Conservation (phyloP, 1,140 invertebrate genomes). For the Probaryconus sp. region DNA sequence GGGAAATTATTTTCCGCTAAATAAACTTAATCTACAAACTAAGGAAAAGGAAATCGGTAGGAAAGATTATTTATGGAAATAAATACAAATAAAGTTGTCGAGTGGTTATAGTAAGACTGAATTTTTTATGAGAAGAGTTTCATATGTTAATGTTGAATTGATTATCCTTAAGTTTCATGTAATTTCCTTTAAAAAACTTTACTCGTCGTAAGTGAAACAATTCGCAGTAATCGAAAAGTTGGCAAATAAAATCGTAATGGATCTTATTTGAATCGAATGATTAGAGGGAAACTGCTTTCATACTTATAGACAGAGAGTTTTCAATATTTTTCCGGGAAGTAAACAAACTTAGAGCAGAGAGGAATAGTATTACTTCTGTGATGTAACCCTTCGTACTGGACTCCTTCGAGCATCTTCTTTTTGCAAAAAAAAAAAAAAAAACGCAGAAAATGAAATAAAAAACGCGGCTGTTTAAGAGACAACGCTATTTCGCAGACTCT, state of each 20-base stretch:
- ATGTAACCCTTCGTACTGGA: constrained; percentile 10
- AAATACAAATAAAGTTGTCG: too few species aligned
- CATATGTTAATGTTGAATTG: too few species aligned
- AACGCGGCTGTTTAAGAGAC: constrained; percentile 4
- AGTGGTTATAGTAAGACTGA: too few species aligned
- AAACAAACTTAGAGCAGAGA: constrained; percentile 29
- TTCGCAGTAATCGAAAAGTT: constrained; percentile 8
- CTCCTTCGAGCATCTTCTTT: background rate
- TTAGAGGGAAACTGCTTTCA: constrained; percentile 12
- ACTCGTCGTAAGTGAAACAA: constrained; percentile 9
- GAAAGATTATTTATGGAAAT: too few species aligned
- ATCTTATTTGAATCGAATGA: constrained; percentile 31
- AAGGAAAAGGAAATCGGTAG: too few species aligned
- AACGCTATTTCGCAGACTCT: constrained; percentile 11
- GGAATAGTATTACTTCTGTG: background rate
- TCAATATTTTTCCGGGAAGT: constrained; percentile 29
- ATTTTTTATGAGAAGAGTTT: too few species aligned
- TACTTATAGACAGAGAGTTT: constrained; percentile 12
- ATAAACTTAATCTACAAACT: too few species aligned
- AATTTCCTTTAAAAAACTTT: constrained; percentile 8
- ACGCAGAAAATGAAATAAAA: background rate
- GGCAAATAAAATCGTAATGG: background rate
- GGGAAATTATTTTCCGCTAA: too few species aligned
- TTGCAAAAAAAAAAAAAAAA: background rate
- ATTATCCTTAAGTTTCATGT: too few species aligned